Evolutionary conservation across 2,113 vertebrate genomes (phyloP).

Genomic region (Albula glossodonta): DNA sequence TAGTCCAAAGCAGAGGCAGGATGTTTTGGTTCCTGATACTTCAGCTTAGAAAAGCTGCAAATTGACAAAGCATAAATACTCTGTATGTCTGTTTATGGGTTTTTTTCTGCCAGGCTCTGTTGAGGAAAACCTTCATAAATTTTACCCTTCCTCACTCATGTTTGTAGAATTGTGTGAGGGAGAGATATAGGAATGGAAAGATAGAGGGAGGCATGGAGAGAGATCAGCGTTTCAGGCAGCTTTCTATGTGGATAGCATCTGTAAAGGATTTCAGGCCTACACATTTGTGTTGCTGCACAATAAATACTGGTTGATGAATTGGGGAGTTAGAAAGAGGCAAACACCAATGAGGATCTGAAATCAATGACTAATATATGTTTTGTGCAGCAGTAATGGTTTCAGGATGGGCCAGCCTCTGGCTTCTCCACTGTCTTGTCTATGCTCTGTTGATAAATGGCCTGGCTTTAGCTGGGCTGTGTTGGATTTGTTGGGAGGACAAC

Average conservation of each 20-base stretch:
- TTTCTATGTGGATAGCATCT: not conserved
- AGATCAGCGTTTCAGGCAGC: not conserved
- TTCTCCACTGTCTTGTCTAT: not conserved
- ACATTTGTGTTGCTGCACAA: not conserved
- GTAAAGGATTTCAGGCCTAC: not conserved
- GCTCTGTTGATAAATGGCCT: not conserved
- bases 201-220: not conserved
- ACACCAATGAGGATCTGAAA: not conserved
- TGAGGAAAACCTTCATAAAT: not conserved
- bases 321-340: not conserved
- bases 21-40: not conserved
- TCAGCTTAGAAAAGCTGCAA: not conserved
- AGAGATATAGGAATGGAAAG: not conserved
- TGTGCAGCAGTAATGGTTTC: not conserved
- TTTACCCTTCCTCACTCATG: not conserved
- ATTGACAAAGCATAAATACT: not conserved
- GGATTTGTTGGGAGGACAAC: not conserved
- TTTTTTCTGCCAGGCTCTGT: not conserved
- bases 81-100: not conserved
- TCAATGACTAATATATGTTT: not conserved
- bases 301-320: not conserved
- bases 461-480: not conserved
- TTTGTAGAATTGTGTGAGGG: too few species aligned
- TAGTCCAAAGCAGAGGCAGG: not conserved
- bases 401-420: not conserved